Evolutionary conservation across 2,797 vertebrate species (phyloP).

Genomic region (Triplophysa bombifrons): DNA sequence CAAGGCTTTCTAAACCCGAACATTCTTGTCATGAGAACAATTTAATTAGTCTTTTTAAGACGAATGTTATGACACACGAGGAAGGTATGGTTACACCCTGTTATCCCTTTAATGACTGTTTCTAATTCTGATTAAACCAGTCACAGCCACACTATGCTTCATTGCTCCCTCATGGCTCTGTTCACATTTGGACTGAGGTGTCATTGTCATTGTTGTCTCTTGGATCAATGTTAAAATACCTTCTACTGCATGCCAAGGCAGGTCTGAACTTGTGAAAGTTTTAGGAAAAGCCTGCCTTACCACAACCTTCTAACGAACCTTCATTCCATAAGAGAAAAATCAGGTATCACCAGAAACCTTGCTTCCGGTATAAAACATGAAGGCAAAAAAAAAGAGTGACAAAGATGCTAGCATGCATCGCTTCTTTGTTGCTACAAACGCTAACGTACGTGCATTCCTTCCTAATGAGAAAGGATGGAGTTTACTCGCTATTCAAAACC

Average conservation of each 20-base stretch:
- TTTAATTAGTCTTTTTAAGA: constrained; percentile 44
- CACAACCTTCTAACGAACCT: constrained; percentile 66
- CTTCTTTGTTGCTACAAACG: constrained; percentile 53
- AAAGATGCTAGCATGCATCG: constrained; percentile 44
- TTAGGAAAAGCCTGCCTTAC: constrained; percentile 74
- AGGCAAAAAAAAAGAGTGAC: constrained; percentile 21
- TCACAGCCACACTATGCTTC: constrained; percentile 35
- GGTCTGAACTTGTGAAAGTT: constrained; percentile 66
- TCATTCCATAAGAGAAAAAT: constrained; percentile 63
- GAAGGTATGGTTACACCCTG: constrained; percentile 45
- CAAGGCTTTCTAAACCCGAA: neutral
- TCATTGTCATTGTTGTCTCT: constrained; percentile 68
- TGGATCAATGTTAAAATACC: constrained; percentile 55
- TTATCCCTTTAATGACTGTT: constrained; percentile 27
- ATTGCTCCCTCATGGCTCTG: constrained; percentile 39
- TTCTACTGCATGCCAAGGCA: constrained; percentile 53
- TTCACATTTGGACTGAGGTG: constrained; percentile 34
- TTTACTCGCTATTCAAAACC: constrained; percentile 71
- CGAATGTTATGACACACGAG: constrained; percentile 35
- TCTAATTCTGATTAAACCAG: constrained; percentile 28
- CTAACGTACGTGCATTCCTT: constrained; percentile 75
- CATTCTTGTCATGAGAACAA: constrained; percentile 31
- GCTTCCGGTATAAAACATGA: constrained; percentile 62
- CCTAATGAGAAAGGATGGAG: constrained; percentile 61
- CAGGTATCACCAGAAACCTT: constrained; percentile 59